These are phyloP conservation scores for Lepidurus arcticus DNA, from an alignment of 1,140 invertebrate genomes.

Conservation along the genomic window DNA sequence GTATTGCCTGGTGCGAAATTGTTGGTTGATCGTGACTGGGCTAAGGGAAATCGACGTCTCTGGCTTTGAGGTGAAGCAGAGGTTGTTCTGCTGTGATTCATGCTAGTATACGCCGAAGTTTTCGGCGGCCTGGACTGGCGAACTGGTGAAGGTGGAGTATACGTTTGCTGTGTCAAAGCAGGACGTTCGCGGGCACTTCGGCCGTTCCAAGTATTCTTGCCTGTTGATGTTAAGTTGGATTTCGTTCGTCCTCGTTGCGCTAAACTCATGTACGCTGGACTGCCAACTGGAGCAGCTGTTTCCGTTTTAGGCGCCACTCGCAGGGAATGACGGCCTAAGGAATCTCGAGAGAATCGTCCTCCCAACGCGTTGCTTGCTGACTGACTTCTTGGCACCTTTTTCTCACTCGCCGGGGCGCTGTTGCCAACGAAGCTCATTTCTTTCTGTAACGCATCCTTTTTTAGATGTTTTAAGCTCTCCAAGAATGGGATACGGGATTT, in stretches of 20 bases:
- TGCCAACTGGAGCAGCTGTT: not conserved
- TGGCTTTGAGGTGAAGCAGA: constrained; percentile 28
- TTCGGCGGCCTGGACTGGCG: constrained; percentile 1
- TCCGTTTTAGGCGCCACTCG: not conserved
- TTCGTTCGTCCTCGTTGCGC: constrained; percentile 23
- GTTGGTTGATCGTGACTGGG: not conserved
- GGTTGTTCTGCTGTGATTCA: not conserved
- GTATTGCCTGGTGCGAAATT: not conserved
- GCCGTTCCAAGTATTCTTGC: constrained; percentile 25
- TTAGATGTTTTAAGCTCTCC: not conserved
- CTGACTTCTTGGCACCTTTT: constrained; percentile 1
- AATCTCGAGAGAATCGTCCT: constrained; percentile 27
- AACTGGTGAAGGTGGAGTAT: not conserved
- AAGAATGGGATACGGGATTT: constrained; percentile 16
- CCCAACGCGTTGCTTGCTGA: not conserved
- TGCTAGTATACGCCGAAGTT: not conserved
- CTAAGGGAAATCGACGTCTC: not conserved
- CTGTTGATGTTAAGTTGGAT: not conserved
- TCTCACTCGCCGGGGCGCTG: not conserved
- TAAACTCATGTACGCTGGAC: not conserved
- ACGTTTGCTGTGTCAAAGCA: not conserved
- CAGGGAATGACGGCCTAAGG: constrained; percentile 31
- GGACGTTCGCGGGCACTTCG: constrained; percentile 20
- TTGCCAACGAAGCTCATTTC: not conserved
- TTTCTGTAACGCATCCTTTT: not conserved